Percentiles rank a stretch among this genome's conserved stretches.
phyloP scores from a whole-genome alignment of 2,113 vertebrate genomes.

The chimpanzee (Pan troglodytes) region NHGRI_mPanTro3-v2.1_pri NC_072407.2:30515501-30516000 shows the following conservation, averaged over 20 bases:
- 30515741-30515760: neutral
- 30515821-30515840: neutral
- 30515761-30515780: neutral
- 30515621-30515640: neutral
- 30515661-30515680: neutral
- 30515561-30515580: neutral
- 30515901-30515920: conserved; percentile 15
- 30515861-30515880: neutral
- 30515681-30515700: neutral
- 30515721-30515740: neutral
- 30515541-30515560: neutral
- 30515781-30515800: neutral
- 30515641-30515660: neutral
- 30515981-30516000: neutral
- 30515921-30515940: conserved; percentile 63
- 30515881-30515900: neutral
- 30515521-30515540: neutral
- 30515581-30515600: neutral
- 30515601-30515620: neutral
- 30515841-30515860: neutral
- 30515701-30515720: neutral
- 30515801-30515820: neutral
- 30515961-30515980: conserved; percentile 42
- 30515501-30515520: neutral
- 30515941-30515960: conserved; percentile 37